A percentile compares a stretch with the other conserved stretches of the same genome.
phyloP scores from a whole-genome alignment of 2,797 vertebrate genomes.

The Tokudaia tokunoshimensis region DNA sequence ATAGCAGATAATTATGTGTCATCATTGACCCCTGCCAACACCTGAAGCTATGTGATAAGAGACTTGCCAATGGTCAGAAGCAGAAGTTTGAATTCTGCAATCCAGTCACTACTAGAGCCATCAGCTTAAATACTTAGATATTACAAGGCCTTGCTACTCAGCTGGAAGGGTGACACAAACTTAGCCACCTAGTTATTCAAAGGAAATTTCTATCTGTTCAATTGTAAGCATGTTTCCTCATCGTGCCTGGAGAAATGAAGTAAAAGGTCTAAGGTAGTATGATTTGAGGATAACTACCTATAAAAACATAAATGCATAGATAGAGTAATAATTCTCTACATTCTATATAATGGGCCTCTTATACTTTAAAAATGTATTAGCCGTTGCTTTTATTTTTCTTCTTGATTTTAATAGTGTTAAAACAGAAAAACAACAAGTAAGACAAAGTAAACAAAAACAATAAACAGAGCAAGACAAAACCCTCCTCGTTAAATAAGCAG shows the following conservation, averaged over 20 bases:
- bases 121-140: constrained; percentile 27
- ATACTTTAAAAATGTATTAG: neutral
- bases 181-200: constrained; percentile 31
- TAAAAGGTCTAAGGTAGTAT: neutral
- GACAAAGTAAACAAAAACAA: neutral
- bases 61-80: constrained; percentile 58
- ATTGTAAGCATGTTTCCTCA: constrained; percentile 4
- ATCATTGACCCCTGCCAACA: constrained; percentile 56
- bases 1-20: constrained; percentile 57
- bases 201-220: constrained; percentile 6
- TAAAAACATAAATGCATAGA: neutral
- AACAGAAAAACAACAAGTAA: neutral
- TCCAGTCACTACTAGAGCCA: neutral
- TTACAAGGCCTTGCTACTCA: neutral
- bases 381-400: neutral
- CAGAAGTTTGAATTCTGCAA: constrained; percentile 2
- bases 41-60: constrained; percentile 73
- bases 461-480: neutral
- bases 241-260: neutral
- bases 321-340: neutral
- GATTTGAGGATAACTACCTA: neutral
- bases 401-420: neutral
- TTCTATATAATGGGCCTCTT: neutral
- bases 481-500: neutral
- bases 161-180: neutral